Base-by-base conservation (phyloP, 2,888 invertebrate species). In the Tachystola acroxantha region DNA sequence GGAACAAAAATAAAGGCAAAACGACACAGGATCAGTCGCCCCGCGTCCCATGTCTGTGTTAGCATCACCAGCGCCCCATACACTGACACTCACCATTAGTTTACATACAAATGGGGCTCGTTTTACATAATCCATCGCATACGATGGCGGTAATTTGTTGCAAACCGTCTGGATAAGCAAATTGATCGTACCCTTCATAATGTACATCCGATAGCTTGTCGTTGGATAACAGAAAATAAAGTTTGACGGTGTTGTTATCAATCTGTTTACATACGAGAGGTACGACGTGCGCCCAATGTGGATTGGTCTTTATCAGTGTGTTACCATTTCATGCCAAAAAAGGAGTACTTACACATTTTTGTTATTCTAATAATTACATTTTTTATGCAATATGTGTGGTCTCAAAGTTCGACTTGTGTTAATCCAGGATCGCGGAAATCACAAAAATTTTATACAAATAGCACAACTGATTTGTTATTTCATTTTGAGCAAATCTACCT, bases 81-180 rank as follows among this genome's bases (percentile, higher is more conserved):
- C 64, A 59, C 58, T 66, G 75, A 70, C 75, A 74, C 67, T 70
- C 72, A 56, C 76, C 80, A 81, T 84, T 84, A 80, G 81, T 82
- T 85, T 69, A 78, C 84, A 84, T 84, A 84, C 74, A 84, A 84
- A 85, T 85, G 79, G 82, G 71, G 62, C 62, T 84, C 78, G 82
- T 76, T 84, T 84, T 81, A 85, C 85, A 84, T 84, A 85, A 85
- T 84, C 80, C 81, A 74, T 76, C 79, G 73, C 70, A 64, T 64
- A 68, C 71, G 69, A 71, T 71, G 71, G 60, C 66, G 70, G 79
- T 82, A 82, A 85, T 85, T 85, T 85, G 82, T 84, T 74, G 70
- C 73, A 71, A 76, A 74, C 75, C 70, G 73, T 76, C 72, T 72
- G 76, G 70, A 80, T 81, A 78, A 80, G 78, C 78, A 73, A 79